Evolutionary conservation across 2,888 invertebrate genomes (phyloP).

Genomic region (Heteromurus nitidus): DNA sequence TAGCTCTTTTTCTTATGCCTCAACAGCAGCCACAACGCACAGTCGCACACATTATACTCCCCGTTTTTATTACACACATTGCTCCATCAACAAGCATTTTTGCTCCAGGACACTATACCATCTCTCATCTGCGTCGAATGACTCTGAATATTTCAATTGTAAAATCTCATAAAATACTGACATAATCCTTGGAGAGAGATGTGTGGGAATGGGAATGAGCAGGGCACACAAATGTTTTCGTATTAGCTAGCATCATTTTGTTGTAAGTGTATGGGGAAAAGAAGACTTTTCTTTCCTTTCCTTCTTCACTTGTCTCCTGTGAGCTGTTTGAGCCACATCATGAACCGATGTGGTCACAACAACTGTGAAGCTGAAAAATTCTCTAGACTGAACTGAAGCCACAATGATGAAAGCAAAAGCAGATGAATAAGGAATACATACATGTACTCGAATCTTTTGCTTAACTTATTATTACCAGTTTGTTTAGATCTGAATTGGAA

Average conservation of each 20-base stretch:
- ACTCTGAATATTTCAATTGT: constrained; percentile 50
- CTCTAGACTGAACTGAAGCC: too few species aligned
- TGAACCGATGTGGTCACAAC: constrained; percentile 46
- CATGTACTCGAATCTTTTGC: too few species aligned
- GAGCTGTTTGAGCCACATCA: constrained; percentile 55
- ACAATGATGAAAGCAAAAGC: too few species aligned
- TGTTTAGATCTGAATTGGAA: too few species aligned
- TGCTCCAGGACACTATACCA: constrained; percentile 37
- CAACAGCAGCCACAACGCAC: constrained; percentile 28
- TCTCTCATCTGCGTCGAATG: constrained; percentile 17
- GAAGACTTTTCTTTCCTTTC: too few species aligned
- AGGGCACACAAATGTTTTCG: too few species aligned
- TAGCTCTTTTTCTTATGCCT: constrained; percentile 44
- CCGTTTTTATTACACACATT: not conserved
- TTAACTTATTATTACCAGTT: too few species aligned
- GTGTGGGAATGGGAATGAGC: constrained; percentile 43
- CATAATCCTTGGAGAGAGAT: constrained; percentile 42
- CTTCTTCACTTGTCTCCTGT: too few species aligned
- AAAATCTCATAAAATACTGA: constrained; percentile 46
- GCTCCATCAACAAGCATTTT: constrained; percentile 28
- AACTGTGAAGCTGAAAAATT: too few species aligned
- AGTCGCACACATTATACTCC: not conserved
- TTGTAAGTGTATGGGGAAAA: not conserved
- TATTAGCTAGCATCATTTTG: not conserved
- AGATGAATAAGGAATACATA: too few species aligned